Evolutionary conservation across 1,140 invertebrate species (phyloP).

Genomic region (Drosophila ficusphila): DNA sequence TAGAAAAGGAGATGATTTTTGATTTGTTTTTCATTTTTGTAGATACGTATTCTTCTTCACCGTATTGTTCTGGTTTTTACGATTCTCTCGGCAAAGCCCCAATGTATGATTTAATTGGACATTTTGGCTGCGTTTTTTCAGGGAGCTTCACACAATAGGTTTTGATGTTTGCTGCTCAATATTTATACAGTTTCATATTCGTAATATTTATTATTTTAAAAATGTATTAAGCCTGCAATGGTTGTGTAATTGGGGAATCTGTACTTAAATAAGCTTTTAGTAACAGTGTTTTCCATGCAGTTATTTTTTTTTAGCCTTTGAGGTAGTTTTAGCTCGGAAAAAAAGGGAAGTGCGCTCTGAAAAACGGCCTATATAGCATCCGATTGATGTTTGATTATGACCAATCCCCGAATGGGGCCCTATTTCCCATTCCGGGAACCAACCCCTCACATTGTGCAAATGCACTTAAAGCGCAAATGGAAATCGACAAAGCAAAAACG

Average conservation of each 20-base stretch:
- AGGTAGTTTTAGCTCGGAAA: background rate
- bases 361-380: conserved; percentile 6
- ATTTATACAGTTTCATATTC: too few relatives aligned
- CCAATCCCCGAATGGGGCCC: conserved; percentile 15
- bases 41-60: background rate
- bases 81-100: background rate
- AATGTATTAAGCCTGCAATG: too few relatives aligned
- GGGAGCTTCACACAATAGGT: too few relatives aligned
- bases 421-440: background rate
- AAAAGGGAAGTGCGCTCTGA: background rate
- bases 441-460: conserved; percentile 59
- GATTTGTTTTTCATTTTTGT: background rate
- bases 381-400: conserved; percentile 47
- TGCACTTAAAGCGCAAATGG: conserved; percentile 77
- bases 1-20: background rate
- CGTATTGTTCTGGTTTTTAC: background rate
- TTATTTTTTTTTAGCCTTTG: background rate
- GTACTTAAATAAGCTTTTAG: too few relatives aligned
- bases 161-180: too few relatives aligned
- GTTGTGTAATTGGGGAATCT: too few relatives aligned
- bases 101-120: background rate
- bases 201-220: too few relatives aligned
- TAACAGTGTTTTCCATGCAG: background rate
- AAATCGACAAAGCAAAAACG: conserved; percentile 53
- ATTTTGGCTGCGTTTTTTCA: background rate